Conservation (phyloP, 2,888 invertebrate genomes). For the Polymixis flavicincta region DNA sequence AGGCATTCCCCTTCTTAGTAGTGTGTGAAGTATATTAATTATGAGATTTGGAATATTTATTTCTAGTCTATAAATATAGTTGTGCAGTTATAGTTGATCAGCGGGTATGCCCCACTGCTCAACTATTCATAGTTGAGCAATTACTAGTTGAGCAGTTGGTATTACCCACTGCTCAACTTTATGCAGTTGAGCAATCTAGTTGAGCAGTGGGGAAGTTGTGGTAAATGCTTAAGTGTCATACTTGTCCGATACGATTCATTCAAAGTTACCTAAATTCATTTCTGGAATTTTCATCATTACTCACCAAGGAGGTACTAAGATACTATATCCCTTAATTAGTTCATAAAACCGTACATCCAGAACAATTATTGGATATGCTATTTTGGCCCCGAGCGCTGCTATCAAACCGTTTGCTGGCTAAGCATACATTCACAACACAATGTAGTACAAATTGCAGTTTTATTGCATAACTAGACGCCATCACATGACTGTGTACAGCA, state of each 20-base stretch:
- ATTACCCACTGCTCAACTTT: no score
- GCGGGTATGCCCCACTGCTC: no score
- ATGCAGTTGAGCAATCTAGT: no score
- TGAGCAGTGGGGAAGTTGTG: no score
- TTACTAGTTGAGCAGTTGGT: no score
- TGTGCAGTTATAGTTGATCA: no score
- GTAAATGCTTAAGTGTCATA: neutral
- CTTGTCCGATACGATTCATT: neutral
- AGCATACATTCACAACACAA: constrained; percentile 31
- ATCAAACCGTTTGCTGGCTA: constrained; percentile 16
- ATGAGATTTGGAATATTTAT: no score
- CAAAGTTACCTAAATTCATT: neutral
- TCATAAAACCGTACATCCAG: neutral
- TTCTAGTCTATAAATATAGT: no score
- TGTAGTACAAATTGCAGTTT: constrained; percentile 47
- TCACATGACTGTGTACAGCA: constrained; percentile 8
- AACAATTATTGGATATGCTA: neutral
- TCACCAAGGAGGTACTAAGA: neutral
- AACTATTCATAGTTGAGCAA: no score
- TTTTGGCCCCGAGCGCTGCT: neutral
- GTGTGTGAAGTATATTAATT: no score
- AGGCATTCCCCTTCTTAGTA: no score
- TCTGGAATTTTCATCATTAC: neutral
- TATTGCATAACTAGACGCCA: constrained; percentile 35
- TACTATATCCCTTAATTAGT: constrained; percentile 14